Evolutionary conservation across 2,113 vertebrate genomes (phyloP), one percentile per base, ranked within the genome.

Genomic region (Donacobius atricapilla): DNA sequence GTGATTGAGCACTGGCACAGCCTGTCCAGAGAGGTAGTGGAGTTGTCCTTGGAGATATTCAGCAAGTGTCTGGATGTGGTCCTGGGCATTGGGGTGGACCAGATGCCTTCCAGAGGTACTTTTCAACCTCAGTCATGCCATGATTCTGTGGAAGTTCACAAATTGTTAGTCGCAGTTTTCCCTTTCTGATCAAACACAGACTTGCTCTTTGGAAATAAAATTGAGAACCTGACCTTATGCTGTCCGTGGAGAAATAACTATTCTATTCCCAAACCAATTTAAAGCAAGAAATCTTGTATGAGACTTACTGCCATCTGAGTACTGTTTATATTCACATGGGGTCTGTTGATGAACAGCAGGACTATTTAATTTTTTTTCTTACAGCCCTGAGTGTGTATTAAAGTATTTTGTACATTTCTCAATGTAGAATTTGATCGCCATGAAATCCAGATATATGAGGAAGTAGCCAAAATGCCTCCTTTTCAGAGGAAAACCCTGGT

Each of bases 361-460:
- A 37, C 30, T 66, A 7, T 10, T 40, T 66, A 11, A 4, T 7
- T 20, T 35, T 30, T 81, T 53, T 93, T 54, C 11, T 83, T 79
- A 9, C 15, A 71, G 71, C 87, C 18, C 31, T 73, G 79, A 78
- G 16, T 56, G 23, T 92, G 28, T 87, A 24, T 94, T 90, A 56
- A 75, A 60, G 42, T 15, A 50, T 90, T 66, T 87, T 60, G 13
- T 96, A 73, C 60, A 2, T 75, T 86, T 91, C 83, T 93, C 35
- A 63, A 70, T 94, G 56, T 94, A 99, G 99, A 99, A 97, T 99
- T 99, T 97, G 99, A 99, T 96, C 99, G 99, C 17, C 99, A 99
- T 91, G 99, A 99, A 97, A 99, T 99, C 91, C 99, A 99, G 98
- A 99, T 99, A 87, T 99, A 99, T 75, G 99, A 99, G 89, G 99